Base-by-base conservation (phyloP, 2,797 vertebrate species). In the Onychomys arenicola region DNA sequence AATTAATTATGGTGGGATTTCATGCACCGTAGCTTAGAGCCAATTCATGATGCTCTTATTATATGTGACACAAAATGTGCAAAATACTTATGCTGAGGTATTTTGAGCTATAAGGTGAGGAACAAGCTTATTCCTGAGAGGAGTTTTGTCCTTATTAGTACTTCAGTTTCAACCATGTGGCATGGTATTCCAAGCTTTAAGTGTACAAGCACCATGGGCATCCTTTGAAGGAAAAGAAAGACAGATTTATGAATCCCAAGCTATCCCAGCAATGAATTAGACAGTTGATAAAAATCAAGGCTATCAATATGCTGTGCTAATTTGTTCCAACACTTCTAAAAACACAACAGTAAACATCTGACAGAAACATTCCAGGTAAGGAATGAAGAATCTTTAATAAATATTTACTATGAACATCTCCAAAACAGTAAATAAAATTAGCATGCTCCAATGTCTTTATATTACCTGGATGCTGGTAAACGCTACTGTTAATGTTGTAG, bases 1-100 rank as follows among this genome's bases (percentile, higher is more conserved):
- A 98, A 98, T 98, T 98, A 98, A 98, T 98, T 98, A 97, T 96
- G 96, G 81, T 89, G 94, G 86, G 93, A 98, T 98, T 98, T 98
- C 78, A 96, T 95, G 88, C 90, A 65, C 90, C 88, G 69, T 82
- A 98, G 87, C 77, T 96, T 97, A 96, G 91, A 98, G 57, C 34
- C 91, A 96, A 95, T 94, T 78, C 86, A 91, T 77, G 49, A 90
- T 93, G 82, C 52, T 97, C 87, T 89, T 97, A 71, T 91, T 97
- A 96, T 71, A 77, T 97, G 93, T 96, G 95, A 98, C 4, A 96
- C 57, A 57, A 61, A 78, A 89, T 89, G 76, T 97, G 95, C 97
- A 98, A 90, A 86, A 93, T 91, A 1, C 8, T 85, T 65, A 57
- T 37, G n/a, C 93, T 90, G 37, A 84, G 87, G 46, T 73, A 34